A percentile compares a stretch with the other conserved stretches of the same genome.
phyloP scores from a whole-genome alignment of 2,797 vertebrate genomes.

The Parauchenoglanis punctatus region DNA sequence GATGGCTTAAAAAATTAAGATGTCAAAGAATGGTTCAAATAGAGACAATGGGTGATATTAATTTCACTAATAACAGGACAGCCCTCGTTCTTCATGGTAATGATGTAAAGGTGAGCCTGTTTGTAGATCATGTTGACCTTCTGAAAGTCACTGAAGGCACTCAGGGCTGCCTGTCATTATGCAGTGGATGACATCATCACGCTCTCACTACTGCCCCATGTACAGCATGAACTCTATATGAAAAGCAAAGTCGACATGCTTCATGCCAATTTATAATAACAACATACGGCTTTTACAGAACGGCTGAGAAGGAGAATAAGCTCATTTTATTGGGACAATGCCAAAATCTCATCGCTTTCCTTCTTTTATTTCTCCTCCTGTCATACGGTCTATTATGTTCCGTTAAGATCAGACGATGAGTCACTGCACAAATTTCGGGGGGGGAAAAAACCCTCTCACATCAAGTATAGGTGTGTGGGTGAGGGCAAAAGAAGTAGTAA shows the following conservation, averaged over 20 bases:
- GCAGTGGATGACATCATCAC: background rate
- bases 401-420: background rate
- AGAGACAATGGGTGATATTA: background rate
- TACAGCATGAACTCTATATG: background rate
- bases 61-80: background rate
- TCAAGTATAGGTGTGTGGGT: constrained; percentile 9
- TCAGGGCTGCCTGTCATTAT: background rate
- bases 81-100: background rate
- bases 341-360: background rate
- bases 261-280: background rate
- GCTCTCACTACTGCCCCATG: background rate
- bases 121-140: background rate
- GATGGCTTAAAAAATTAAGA: background rate
- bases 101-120: background rate
- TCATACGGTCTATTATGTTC: background rate
- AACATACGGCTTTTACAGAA: too few species aligned
- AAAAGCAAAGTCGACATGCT: background rate
- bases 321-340: background rate
- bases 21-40: background rate
- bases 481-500: background rate
- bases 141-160: constrained; percentile 41
- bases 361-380: background rate
- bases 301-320: background rate
- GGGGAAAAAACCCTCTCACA: background rate
- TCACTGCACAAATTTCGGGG: background rate